A percentile compares a stretch with the other conserved stretches of the same genome.
Conservation (phyloP, 2,888 invertebrate genomes). For the Agrenia bidenticulata region DNA sequence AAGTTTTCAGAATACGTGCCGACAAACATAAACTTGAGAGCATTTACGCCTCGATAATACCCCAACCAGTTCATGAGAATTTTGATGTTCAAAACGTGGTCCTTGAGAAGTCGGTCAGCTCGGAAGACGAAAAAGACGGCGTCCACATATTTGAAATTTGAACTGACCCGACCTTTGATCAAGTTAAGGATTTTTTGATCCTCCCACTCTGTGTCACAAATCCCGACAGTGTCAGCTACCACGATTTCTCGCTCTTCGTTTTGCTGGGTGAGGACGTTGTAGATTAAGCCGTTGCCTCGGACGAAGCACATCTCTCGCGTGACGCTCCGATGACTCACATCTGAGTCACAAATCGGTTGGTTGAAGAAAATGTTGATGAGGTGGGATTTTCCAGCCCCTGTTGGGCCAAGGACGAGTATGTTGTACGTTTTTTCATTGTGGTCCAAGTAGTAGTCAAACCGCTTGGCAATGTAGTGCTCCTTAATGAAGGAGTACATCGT, state of each 20-base stretch:
- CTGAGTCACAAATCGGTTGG: constrained; percentile 18
- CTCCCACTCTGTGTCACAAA: constrained; percentile 27
- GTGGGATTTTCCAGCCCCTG: constrained; percentile 20
- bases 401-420: constrained; percentile 18
- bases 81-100: constrained; percentile 10
- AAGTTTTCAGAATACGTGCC: constrained; percentile 14
- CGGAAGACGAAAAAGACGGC: constrained; percentile 19
- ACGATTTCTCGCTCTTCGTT: constrained; percentile 11
- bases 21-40: constrained; percentile 16
- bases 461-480: constrained; percentile 8
- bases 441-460: constrained; percentile 20
- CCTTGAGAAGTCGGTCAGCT: constrained; percentile 11
- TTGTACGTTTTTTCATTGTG: constrained; percentile 23
- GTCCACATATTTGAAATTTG: constrained; percentile 21
- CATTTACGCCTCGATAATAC: constrained; percentile 2
- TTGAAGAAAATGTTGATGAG: constrained; percentile 29
- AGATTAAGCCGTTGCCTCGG: constrained; percentile 15
- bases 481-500: constrained; percentile 25
- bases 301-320: constrained; percentile 24
- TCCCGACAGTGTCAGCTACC: constrained; percentile 24
- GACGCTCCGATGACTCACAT: constrained; percentile 26
- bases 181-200: constrained; percentile 8
- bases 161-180: constrained; percentile 20
- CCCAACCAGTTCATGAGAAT: constrained; percentile 15
- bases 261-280: constrained; percentile 2